Percentiles rank a stretch among this genome's conserved stretches.
Evolutionary conservation across 1,140 invertebrate species (phyloP).

Genomic region (Psilanteris sp.): DNA sequence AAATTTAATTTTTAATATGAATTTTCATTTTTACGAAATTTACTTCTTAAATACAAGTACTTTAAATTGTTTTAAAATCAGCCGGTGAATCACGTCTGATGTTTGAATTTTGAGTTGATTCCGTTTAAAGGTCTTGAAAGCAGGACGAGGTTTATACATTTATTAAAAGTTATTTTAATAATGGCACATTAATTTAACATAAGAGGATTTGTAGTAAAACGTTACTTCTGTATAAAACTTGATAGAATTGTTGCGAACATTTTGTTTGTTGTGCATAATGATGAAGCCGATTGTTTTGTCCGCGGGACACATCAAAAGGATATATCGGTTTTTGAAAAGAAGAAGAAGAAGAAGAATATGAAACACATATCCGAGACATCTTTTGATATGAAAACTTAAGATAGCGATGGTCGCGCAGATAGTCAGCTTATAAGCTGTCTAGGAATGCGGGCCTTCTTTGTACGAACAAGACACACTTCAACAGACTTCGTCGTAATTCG

Average conservation of each 20-base stretch:
- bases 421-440: slow-evolving; percentile 73
- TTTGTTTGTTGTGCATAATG: slow-evolving; percentile 25
- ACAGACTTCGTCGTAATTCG: slow-evolving; percentile 24
- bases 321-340: slow-evolving; percentile 43
- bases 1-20: too few relatives aligned
- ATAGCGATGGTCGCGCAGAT: slow-evolving; percentile 69
- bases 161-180: slow-evolving; percentile 4
- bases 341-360: slow-evolving; percentile 65
- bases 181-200: not conserved
- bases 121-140: too few relatives aligned
- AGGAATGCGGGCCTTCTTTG: slow-evolving; percentile 69
- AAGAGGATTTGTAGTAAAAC: slow-evolving; percentile 12
- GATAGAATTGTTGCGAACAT: slow-evolving; percentile 9
- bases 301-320: slow-evolving; percentile 45
- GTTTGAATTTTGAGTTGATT: too few relatives aligned
- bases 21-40: too few relatives aligned
- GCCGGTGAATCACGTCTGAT: too few relatives aligned
- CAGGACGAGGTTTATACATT: too few relatives aligned
- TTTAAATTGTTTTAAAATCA: too few relatives aligned
- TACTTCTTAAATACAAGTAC: too few relatives aligned
- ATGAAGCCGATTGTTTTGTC: slow-evolving; percentile 19
- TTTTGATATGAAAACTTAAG: slow-evolving; percentile 69
- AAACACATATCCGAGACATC: slow-evolving; percentile 74
- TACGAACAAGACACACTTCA: slow-evolving; percentile 33
- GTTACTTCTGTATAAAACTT: not conserved